Conservation (phyloP, 2,888 invertebrate species). For the Adela reaumurella region DNA sequence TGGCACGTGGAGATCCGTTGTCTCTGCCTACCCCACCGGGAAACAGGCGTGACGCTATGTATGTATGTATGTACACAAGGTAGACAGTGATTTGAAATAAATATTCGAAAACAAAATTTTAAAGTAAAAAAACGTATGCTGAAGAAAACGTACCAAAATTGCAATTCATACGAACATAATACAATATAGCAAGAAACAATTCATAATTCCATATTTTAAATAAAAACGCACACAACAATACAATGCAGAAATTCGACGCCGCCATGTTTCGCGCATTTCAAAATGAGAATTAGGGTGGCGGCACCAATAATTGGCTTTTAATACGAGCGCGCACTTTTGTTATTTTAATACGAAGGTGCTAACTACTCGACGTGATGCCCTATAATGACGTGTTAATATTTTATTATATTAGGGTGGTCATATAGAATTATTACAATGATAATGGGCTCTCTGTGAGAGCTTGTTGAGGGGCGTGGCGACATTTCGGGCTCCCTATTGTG, state of each 20-base stretch:
- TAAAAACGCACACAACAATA: background rate
- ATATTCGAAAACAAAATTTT: too few species aligned
- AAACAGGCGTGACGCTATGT: too few species aligned
- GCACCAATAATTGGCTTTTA: background rate
- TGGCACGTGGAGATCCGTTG: too few species aligned
- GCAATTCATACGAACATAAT: too few species aligned
- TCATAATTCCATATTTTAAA: background rate
- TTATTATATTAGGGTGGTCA: constrained; percentile 53
- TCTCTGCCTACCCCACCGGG: too few species aligned
- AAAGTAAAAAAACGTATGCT: too few species aligned
- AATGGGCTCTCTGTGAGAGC: constrained; percentile 46
- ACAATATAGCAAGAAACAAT: too few species aligned
- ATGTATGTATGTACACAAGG: too few species aligned
- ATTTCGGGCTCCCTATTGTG: background rate
- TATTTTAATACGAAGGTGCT: constrained; percentile 20
- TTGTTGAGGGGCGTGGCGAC: constrained; percentile 48
- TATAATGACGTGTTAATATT: constrained; percentile 48
- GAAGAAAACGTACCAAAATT: too few species aligned
- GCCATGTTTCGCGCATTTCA: background rate
- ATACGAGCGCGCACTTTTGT: background rate
- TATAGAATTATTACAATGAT: constrained; percentile 45
- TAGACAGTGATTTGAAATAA: too few species aligned
- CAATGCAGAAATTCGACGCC: background rate
- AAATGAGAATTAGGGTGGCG: background rate
- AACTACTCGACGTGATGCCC: constrained; percentile 42